Conservation (phyloP, 2,888 invertebrate species). For the Timandra comae region DNA sequence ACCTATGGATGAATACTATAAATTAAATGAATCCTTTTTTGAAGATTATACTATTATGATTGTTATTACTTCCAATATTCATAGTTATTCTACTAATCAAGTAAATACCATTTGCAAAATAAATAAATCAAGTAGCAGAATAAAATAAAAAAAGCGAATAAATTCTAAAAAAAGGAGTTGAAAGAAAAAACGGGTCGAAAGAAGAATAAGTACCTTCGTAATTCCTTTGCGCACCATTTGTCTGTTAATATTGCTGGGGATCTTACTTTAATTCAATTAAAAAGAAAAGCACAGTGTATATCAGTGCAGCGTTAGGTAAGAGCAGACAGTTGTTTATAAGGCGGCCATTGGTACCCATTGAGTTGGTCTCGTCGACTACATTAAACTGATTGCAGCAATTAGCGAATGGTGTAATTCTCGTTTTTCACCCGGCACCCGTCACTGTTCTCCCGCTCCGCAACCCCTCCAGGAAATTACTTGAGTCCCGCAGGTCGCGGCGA, state of each 20-base stretch:
- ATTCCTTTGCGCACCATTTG: neutral
- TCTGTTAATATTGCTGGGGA: conserved; percentile 13
- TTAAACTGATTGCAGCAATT: conserved; percentile 75
- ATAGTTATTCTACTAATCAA: too few species aligned
- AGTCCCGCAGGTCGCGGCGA: conserved; percentile 61
- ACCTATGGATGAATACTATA: too few species aligned
- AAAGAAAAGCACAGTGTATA: conserved; percentile 11
- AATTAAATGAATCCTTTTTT: too few species aligned
- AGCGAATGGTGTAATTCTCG: conserved; percentile 73
- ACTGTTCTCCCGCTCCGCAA: conserved; percentile 24
- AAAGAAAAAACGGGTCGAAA: neutral
- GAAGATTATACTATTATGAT: too few species aligned
- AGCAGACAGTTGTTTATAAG: conserved; percentile 47
- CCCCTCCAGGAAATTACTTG: conserved; percentile 65
- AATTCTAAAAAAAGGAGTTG: too few species aligned
- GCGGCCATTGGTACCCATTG: conserved; percentile 49
- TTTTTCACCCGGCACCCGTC: conserved; percentile 56
- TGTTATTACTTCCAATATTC: too few species aligned
- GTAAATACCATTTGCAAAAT: too few species aligned
- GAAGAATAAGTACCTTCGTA: neutral
- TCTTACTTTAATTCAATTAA: conserved; percentile 13
- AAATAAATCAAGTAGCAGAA: too few species aligned
- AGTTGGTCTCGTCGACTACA: conserved; percentile 69
- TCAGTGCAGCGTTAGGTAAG: conserved; percentile 19
- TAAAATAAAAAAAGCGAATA: too few species aligned